phyloP scores from a whole-genome alignment of 2,113 vertebrate genomes.

The Ammospiza nelsoni region DNA sequence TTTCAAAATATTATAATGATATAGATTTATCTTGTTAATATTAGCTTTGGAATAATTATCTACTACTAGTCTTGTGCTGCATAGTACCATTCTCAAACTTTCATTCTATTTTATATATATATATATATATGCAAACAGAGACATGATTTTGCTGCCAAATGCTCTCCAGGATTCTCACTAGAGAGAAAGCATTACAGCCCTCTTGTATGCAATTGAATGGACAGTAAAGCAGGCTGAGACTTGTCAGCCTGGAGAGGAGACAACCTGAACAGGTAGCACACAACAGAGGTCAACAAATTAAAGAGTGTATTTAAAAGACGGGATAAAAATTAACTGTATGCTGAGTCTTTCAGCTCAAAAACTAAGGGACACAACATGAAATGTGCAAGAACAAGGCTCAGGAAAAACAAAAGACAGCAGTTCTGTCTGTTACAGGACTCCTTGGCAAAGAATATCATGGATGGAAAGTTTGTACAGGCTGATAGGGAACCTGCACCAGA shows the following conservation, averaged over 20 bases:
- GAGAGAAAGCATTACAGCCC: background rate
- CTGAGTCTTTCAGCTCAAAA: background rate
- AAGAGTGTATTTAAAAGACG: background rate
- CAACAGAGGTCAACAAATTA: background rate
- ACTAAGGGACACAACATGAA: background rate
- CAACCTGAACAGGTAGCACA: background rate
- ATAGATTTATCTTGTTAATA: background rate
- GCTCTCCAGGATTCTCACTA: background rate
- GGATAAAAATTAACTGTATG: background rate
- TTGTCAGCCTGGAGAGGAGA: background rate
- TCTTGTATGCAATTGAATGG: background rate
- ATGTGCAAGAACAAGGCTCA: background rate
- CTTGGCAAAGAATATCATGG: background rate
- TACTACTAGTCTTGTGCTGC: background rate
- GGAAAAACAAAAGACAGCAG: background rate
- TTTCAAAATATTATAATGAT: background rate
- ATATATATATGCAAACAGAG: background rate
- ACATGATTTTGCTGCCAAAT: background rate
- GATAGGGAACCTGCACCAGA: background rate
- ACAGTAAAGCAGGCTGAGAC: background rate
- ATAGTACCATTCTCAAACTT: background rate
- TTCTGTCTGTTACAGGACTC: background rate
- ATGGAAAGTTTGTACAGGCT: background rate
- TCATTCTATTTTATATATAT: background rate
- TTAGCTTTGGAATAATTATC: background rate